Evolutionary conservation across 1,140 invertebrate genomes (phyloP).

Genomic region (Trachymyrmex cornetzi): DNA sequence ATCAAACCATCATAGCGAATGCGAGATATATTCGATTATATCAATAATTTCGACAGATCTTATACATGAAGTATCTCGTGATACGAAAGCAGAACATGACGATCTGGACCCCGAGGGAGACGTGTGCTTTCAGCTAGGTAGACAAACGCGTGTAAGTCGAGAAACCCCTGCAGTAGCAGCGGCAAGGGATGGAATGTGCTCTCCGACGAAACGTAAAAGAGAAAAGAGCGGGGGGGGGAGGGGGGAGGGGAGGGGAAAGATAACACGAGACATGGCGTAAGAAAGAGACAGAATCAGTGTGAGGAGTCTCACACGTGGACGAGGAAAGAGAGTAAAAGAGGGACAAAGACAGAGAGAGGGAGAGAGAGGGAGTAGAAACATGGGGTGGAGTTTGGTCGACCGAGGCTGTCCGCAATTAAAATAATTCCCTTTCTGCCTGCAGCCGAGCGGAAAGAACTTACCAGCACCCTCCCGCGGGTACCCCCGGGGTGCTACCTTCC

Average conservation of each 20-base stretch:
- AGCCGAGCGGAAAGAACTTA: conserved; percentile 86
- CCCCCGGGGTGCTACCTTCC: conserved; percentile 73
- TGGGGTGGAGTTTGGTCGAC: conserved; percentile 80
- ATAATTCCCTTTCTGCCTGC: conserved; percentile 87
- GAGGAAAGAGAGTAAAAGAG: conserved; percentile 65
- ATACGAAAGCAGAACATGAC: conserved; percentile 57
- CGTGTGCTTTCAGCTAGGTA: conserved; percentile 65
- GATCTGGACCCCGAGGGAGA: conserved; percentile 55
- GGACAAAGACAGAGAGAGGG: conserved; percentile 59
- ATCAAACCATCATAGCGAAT: background rate
- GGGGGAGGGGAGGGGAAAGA: conserved; percentile 46
- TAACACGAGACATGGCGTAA: conserved; percentile 58
- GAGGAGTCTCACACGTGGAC: conserved; percentile 61
- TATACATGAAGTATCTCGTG: conserved; percentile 17
- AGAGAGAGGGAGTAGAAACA: conserved; percentile 42
- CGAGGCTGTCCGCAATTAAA: conserved; percentile 87
- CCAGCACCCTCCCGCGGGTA: conserved; percentile 79
- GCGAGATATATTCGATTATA: background rate
- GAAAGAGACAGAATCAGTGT: conserved; percentile 61
- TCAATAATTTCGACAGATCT: background rate
- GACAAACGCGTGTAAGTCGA: conserved; percentile 66
- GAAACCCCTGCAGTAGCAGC: conserved; percentile 49
- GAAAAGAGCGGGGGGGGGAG: conserved; percentile 29
- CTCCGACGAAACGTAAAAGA: conserved; percentile 66
- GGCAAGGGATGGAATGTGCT: conserved; percentile 70